A percentile compares a stretch with the other conserved stretches of the same genome.
These are phyloP conservation scores for Neocrepidodera transversa DNA, from an alignment of 2,888 invertebrate species.

Conservation along the genomic window DNA sequence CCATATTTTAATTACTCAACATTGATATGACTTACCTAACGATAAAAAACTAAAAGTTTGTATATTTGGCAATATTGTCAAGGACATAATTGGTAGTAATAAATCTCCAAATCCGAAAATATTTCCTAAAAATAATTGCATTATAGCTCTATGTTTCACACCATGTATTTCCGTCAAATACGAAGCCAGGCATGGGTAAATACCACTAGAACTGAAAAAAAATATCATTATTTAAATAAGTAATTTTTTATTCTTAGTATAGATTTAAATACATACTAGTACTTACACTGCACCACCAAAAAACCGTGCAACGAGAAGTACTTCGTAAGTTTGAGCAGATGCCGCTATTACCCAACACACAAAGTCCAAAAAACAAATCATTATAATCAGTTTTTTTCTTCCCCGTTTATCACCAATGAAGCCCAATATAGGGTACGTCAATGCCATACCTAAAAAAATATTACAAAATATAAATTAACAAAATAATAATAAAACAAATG, in stretches of 20 bases:
- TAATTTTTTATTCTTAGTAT: no score
- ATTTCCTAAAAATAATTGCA: constrained; percentile 15
- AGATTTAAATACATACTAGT: no score
- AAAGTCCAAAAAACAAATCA: constrained; percentile 9
- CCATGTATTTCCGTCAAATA: constrained; percentile 9
- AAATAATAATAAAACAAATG: no score
- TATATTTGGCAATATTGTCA: constrained; percentile 1
- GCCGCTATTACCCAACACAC: constrained; percentile 4
- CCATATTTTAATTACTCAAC: no score
- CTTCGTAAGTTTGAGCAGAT: background rate
- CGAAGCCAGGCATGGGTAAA: constrained; percentile 1
- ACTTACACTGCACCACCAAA: constrained; percentile 16
- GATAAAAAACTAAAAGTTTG: background rate
- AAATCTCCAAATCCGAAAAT: constrained; percentile 14
- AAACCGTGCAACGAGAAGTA: background rate
- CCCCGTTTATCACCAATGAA: constrained; percentile 1
- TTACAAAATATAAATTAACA: constrained; percentile 2
- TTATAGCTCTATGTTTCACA: constrained; percentile 7
- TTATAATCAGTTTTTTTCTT: constrained; percentile 5
- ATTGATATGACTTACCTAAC: background rate
- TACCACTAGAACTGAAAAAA: constrained; percentile 9
- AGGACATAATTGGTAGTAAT: constrained; percentile 3
- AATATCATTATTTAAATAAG: no score
- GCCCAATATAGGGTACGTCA: constrained; percentile 2
- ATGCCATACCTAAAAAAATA: constrained; percentile 12